These are phyloP conservation scores for Tachysurus vachellii DNA, from an alignment of 2,113 vertebrate species.

Conservation along the genomic window DNA sequence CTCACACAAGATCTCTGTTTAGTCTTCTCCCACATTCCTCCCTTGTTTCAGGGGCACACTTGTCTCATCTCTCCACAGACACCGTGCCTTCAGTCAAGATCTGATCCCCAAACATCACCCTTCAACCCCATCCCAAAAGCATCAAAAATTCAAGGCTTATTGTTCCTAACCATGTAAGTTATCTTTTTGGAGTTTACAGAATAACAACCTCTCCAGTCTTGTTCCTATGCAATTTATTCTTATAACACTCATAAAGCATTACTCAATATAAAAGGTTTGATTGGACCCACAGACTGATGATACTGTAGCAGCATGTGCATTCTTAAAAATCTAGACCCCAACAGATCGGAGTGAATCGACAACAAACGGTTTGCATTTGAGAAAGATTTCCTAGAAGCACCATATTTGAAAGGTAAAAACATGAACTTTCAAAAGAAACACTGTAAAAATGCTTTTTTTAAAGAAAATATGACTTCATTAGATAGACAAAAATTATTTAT, in stretches of 20 bases:
- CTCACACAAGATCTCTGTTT: slow-evolving; percentile 36
- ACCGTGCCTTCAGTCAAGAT: slow-evolving; percentile 16
- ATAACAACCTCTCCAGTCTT: neutral
- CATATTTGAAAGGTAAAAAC: neutral
- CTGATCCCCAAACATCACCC: neutral
- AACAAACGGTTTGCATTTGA: neutral
- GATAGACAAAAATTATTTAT: neutral
- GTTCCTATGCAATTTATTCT: neutral
- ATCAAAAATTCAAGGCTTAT: too few species aligned
- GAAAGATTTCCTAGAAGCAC: neutral
- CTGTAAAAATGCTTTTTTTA: neutral
- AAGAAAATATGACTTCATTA: neutral
- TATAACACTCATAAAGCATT: neutral
- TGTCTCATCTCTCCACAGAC: slow-evolving; percentile 9
- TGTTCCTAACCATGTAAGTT: neutral
- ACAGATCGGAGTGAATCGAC: neutral
- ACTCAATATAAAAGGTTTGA: neutral
- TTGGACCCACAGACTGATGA: neutral
- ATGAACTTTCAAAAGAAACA: neutral
- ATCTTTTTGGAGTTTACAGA: slow-evolving; percentile 17
- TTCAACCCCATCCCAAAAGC: neutral
- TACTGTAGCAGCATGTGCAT: neutral
- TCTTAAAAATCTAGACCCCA: neutral
- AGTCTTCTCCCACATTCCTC: slow-evolving; percentile 13
- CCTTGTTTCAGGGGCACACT: slow-evolving; percentile 34